Base-by-base conservation (phyloP, 2,113 vertebrate genomes). In the Kryptolebias marmoratus region DNA sequence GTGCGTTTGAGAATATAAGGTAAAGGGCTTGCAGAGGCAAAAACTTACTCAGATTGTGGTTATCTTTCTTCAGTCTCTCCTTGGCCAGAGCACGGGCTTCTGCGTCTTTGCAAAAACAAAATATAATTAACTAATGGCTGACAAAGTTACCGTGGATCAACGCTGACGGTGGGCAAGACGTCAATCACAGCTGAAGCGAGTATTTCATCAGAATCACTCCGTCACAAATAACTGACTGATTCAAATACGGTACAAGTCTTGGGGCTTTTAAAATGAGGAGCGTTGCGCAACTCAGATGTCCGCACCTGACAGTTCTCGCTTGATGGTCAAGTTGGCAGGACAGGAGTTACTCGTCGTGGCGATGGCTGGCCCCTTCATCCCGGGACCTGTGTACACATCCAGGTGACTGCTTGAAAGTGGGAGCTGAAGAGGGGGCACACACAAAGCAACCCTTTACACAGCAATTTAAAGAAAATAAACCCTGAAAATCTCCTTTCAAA, bases 61-160 rank as follows among this genome's bases (percentile, higher is more conserved):
- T 99, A 92, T 99, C 98, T 85, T 99, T 99, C 91, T 99, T 99
- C 92, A 98, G 97, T 60, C 98, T 93, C 83, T 99, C 98, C 63
- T 99, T 98, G 47, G 95, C 97, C 94, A 98, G 75, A 2, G 96
- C 97, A 75, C 97, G 93, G 71, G 91, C 95, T 93, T 99, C 98
- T 7, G 95, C 85, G 75, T 96, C 95, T 96, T 92, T 87, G 89
- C 87, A 71, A 71, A 60, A 93, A 92, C 90, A 94, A 87, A 86
- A 90, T 28, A 69, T 4, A 66, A 87, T 94, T 63, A 92, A 71
- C 79, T 18, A 64, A 74, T 15, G 75, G 22, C 71, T 71, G 62
- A 60, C 31, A 69, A n/a, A 68, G 42, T 30, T 10, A 18, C 44
- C 1, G 18, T 3, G 5, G 3, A 3, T n/a, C 45, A 47, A 14